These are phyloP conservation scores for Pedicia rivosa DNA, from an alignment of 2,888 invertebrate species.

Conservation along the genomic window DNA sequence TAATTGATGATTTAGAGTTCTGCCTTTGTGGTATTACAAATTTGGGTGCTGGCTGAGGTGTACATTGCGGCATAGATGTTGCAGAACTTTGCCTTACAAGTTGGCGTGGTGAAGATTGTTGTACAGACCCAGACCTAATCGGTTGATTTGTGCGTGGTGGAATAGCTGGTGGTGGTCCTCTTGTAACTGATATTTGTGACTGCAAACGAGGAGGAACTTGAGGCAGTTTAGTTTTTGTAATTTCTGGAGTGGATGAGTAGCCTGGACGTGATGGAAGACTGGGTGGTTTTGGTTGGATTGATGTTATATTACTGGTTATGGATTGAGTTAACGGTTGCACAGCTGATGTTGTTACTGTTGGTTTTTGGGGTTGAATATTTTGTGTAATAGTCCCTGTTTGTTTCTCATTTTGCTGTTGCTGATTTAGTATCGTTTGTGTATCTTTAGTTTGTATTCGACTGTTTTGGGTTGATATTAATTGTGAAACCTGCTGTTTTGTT, in stretches of 20 bases:
- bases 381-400: conserved; percentile 25
- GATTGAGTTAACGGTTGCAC: conserved; percentile 22
- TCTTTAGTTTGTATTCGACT: conserved; percentile 6
- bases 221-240: conserved; percentile 15
- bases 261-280: conserved; percentile 11
- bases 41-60: conserved; percentile 27
- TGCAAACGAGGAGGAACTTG: conserved; percentile 28
- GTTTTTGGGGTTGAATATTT: conserved; percentile 26
- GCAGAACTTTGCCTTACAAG: conserved; percentile 27
- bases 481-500: no score
- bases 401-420: conserved; percentile 16
- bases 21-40: conserved; percentile 29
- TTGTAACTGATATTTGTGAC: conserved; percentile 22
- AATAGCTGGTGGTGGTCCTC: conserved; percentile 29
- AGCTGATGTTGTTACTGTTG: conserved; percentile 26
- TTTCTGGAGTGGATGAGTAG: conserved; percentile 5
- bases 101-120: conserved; percentile 14
- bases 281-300: conserved; percentile 12
- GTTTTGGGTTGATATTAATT: no score
- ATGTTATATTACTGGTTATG: conserved; percentile 1
- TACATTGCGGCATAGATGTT: conserved; percentile 28
- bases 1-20: conserved; percentile 16
- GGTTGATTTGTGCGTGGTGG: conserved; percentile 23
- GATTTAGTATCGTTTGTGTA: conserved; percentile 15
- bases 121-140: conserved; percentile 25